Percentiles rank a stretch among this genome's conserved stretches.
These are phyloP conservation scores for Salvelinus namaycush DNA, from an alignment of 2,113 vertebrate genomes.

Conservation along the genomic window DNA sequence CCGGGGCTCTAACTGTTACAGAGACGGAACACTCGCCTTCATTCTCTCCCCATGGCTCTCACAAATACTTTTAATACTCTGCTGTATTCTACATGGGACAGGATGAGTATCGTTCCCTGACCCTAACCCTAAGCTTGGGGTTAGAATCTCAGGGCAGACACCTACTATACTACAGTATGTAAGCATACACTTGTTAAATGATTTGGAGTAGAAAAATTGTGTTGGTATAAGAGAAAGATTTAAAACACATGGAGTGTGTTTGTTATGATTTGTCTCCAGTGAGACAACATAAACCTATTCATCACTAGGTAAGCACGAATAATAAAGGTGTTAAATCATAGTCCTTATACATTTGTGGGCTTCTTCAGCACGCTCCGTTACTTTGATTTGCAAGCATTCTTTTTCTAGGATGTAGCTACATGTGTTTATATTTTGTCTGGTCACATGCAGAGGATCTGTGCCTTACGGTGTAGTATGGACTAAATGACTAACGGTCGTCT, in stretches of 20 bases:
- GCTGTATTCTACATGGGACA: constrained; percentile 36
- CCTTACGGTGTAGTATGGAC: too few relatives aligned
- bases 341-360: neutral
- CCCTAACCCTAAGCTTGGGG: too few relatives aligned
- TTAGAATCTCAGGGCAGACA: too few relatives aligned
- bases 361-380: too few relatives aligned
- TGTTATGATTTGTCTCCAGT: too few relatives aligned
- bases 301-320: neutral
- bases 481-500: too few relatives aligned
- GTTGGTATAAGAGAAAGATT: too few relatives aligned
- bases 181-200: too few relatives aligned
- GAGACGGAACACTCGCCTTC: constrained; percentile 40
- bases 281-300: neutral
- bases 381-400: neutral
- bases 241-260: too few relatives aligned
- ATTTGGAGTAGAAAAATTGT: too few relatives aligned
- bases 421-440: neutral
- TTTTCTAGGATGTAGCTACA: neutral
- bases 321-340: neutral
- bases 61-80: constrained; percentile 39
- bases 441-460: neutral
- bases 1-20: neutral
- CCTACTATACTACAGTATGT: too few relatives aligned
- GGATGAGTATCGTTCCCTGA: neutral
- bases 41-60: constrained; percentile 34